A percentile compares a stretch with the other conserved stretches of the same genome.
Evolutionary conservation across 2,888 invertebrate species (phyloP).

Genomic region (Melikaiella ostensackeni): DNA sequence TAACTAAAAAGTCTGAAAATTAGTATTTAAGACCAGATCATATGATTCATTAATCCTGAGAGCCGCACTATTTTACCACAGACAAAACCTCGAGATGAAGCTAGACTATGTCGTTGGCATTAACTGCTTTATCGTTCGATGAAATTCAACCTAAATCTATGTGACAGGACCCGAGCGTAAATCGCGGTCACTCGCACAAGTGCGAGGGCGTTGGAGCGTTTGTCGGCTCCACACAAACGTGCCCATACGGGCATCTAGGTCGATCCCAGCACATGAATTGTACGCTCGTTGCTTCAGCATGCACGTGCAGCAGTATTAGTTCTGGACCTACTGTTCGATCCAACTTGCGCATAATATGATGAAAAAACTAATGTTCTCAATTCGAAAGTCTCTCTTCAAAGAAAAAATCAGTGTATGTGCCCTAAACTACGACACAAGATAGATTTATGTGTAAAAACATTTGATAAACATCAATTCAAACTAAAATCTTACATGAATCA

Average conservation of each 20-base stretch:
- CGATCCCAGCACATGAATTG: constrained; percentile 24
- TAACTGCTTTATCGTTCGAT: constrained; percentile 62
- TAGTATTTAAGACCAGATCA: background rate
- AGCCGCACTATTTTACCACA: background rate
- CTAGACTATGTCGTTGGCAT: constrained; percentile 62
- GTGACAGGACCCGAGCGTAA: constrained; percentile 41
- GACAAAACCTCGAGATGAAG: constrained; percentile 51
- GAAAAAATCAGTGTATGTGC: no score
- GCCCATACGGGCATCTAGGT: constrained; percentile 4
- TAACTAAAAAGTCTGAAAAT: background rate
- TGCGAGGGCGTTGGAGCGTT: constrained; percentile 27
- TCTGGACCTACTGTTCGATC: constrained; percentile 14
- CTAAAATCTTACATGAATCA: no score
- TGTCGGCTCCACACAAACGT: constrained; percentile 15
- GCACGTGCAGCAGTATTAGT: constrained; percentile 17
- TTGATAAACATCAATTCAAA: no score
- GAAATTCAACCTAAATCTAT: constrained; percentile 60
- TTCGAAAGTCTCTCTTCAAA: background rate
- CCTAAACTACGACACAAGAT: no score
- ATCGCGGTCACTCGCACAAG: constrained; percentile 36
- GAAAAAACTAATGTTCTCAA: background rate
- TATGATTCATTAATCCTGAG: background rate
- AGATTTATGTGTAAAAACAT: no score
- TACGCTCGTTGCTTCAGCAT: constrained; percentile 18
- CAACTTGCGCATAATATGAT: background rate